A percentile compares a stretch with the other conserved stretches of the same genome.
Evolutionary conservation across 2,888 invertebrate genomes (phyloP).

Genomic region (Slavum lentiscoides): DNA sequence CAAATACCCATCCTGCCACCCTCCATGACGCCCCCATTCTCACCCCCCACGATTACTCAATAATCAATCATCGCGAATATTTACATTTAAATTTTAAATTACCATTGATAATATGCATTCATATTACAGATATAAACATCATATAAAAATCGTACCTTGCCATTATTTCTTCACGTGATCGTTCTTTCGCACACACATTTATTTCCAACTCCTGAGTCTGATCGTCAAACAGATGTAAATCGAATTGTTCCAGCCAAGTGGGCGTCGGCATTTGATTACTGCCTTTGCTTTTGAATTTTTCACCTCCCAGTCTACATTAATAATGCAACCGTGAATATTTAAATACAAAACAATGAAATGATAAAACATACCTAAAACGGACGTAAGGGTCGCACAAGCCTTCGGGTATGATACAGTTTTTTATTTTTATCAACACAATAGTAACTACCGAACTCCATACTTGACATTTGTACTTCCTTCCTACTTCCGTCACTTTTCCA

Average conservation of each 20-base stretch:
- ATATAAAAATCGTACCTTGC: constrained; percentile 67
- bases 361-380: constrained; percentile 78
- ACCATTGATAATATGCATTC: no score
- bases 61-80: no score
- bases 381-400: constrained; percentile 91
- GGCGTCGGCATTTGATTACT: constrained; percentile 84
- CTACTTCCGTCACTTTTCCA: constrained; percentile 77
- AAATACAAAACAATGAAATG: background rate
- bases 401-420: constrained; percentile 85
- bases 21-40: no score
- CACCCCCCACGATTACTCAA: no score
- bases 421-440: constrained; percentile 94
- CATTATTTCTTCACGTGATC: constrained; percentile 83
- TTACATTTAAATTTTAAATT: no score
- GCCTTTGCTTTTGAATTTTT: constrained; percentile 95
- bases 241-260: constrained; percentile 95
- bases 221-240: constrained; percentile 93
- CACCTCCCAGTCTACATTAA: constrained; percentile 79
- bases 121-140: no score
- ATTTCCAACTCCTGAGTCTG: constrained; percentile 89
- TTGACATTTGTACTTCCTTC: constrained; percentile 85
- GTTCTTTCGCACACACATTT: constrained; percentile 86
- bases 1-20: no score
- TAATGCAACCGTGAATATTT: no score
- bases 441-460: constrained; percentile 98